A percentile compares a stretch with the other conserved stretches of the same genome.
Conservation (phyloP, 1,140 invertebrate genomes). For the Portunus trituberculatus region DNA sequence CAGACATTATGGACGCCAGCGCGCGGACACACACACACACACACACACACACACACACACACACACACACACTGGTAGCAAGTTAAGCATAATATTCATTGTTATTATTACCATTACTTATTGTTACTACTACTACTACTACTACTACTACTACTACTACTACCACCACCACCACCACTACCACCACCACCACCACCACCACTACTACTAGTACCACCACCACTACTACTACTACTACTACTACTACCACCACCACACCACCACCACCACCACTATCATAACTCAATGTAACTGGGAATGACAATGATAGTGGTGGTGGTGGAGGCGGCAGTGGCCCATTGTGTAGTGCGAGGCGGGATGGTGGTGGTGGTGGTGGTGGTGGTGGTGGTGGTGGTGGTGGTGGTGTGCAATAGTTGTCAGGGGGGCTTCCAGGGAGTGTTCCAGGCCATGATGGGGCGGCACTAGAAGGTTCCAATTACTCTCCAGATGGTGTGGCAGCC, state of each 20-base stretch:
- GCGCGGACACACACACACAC: background rate
- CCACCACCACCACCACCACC: background rate
- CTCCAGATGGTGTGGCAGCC: no score
- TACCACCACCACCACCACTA: background rate
- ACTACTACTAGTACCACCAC: background rate
- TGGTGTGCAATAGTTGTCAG: no score
- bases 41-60: background rate
- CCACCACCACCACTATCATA: no score
- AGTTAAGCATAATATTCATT: background rate
- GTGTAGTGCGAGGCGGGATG: no score
- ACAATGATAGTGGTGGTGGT: no score
- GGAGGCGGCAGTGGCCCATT: no score
- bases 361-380: no score
- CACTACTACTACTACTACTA: background rate
- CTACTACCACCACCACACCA: background rate
- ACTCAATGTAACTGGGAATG: no score
- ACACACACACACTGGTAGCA: background rate
- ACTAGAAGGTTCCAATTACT: no score
- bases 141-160: background rate
- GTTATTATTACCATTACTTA: background rate
- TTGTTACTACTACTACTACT: background rate
- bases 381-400: no score
- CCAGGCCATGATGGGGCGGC: no score
- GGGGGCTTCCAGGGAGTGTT: no score
- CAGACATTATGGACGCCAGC: background rate